These are phyloP conservation scores for Eriosoma lanigerum DNA, from an alignment of 1,140 invertebrate genomes.

Conservation along the genomic window DNA sequence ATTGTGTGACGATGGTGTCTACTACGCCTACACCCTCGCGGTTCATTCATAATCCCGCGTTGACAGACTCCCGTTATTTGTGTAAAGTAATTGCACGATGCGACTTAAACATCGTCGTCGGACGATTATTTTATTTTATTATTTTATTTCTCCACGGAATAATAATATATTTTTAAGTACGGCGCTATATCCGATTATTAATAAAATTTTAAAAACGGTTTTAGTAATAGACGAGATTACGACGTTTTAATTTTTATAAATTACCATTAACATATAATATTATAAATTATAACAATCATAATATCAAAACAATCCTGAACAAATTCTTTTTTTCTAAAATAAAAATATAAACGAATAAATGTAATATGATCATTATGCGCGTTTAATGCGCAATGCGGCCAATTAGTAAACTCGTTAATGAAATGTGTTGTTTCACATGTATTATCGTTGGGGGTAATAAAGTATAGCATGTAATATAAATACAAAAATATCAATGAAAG, in stretches of 20 bases:
- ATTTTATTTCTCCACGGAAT: neutral
- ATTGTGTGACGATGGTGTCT: too few relatives aligned
- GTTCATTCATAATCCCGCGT: constrained; percentile 37
- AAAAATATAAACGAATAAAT: too few relatives aligned
- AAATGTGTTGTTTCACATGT: neutral
- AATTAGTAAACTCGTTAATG: neutral
- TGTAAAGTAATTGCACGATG: constrained; percentile 11
- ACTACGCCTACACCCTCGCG: neutral
- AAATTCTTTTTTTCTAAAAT: too few relatives aligned
- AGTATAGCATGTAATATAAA: neutral
- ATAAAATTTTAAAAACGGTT: neutral
- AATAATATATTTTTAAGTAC: neutral
- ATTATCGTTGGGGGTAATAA: constrained; percentile 2
- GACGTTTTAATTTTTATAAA: too few relatives aligned
- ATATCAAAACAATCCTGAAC: too few relatives aligned
- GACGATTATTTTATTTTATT: constrained; percentile 1
- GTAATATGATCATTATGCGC: too few relatives aligned
- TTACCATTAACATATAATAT: too few relatives aligned
- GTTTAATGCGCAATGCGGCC: too few relatives aligned
- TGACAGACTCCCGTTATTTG: constrained; percentile 1
- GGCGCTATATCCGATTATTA: neutral
- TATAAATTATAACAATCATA: too few relatives aligned
- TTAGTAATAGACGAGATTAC: too few relatives aligned
- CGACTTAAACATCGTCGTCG: neutral
- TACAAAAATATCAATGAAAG: constrained; percentile 19